phyloP scores from a whole-genome alignment of 2,888 invertebrate species.

The Tetragonisca angustula region DNA sequence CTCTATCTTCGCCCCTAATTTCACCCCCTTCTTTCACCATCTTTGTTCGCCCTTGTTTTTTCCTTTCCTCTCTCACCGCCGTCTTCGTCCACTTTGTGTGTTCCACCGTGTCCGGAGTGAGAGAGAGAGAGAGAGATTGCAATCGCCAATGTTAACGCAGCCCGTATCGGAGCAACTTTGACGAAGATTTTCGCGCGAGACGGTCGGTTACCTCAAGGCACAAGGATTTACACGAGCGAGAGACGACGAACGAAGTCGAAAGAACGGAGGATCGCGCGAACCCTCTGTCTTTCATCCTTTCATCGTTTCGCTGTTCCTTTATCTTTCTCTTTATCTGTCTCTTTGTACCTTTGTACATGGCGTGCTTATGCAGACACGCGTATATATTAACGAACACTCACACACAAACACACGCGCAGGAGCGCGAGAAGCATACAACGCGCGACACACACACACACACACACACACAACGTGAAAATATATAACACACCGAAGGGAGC shows the following conservation, averaged over 20 bases:
- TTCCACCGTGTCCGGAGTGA: not conserved
- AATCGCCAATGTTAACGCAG: conserved; percentile 15
- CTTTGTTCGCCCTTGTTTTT: not conserved
- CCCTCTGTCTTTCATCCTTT: not conserved
- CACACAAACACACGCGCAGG: not conserved
- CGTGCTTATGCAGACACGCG: not conserved
- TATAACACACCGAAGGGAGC: conserved; percentile 59
- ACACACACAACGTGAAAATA: not conserved
- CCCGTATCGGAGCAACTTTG: conserved; percentile 27
- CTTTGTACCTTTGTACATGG: conserved; percentile 8
- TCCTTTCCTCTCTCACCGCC: not conserved
- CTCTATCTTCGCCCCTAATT: not conserved
- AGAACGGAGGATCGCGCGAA: not conserved
- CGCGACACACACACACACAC: too few species aligned
- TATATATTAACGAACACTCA: not conserved
- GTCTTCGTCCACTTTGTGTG: too few species aligned
- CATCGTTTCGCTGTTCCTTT: not conserved
- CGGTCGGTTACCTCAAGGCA: conserved; percentile 57
- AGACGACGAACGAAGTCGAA: conserved; percentile 12
- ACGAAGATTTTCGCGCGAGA: conserved; percentile 34
- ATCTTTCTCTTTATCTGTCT: not conserved
- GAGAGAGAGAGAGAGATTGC: not conserved
- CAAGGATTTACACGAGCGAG: conserved; percentile 33
- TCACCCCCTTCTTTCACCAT: not conserved
- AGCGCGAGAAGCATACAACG: not conserved